Conservation (phyloP, 2,888 invertebrate genomes). For the Leucophenga montana region DNA sequence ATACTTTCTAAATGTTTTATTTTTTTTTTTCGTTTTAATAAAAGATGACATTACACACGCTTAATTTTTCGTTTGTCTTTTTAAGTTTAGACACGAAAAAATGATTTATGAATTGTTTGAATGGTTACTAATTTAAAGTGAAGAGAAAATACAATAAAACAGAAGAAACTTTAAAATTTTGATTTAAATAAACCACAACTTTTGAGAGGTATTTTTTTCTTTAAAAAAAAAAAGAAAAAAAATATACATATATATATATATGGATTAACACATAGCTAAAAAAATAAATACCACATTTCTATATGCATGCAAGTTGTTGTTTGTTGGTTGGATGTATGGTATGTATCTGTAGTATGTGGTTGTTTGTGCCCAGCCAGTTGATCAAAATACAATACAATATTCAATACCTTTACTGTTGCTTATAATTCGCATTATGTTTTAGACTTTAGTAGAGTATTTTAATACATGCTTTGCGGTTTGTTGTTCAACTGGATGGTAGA, state of each 20-base stretch:
- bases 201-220: constrained; percentile 34
- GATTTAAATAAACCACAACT: no score
- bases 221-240: background rate
- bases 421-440: no score
- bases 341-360: constrained; percentile 36
- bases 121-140: no score
- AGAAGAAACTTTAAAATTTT: no score
- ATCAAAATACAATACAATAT: no score
- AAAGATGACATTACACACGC: constrained; percentile 23
- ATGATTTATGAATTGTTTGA: background rate
- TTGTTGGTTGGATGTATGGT: constrained; percentile 34
- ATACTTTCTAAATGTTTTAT: constrained; percentile 52
- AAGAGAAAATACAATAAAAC: no score
- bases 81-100: constrained; percentile 45
- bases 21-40: constrained; percentile 38
- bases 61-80: constrained; percentile 31
- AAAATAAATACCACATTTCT: constrained; percentile 32
- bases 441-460: no score
- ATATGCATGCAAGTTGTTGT: constrained; percentile 17
- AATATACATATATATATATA: no score
- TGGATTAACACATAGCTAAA: constrained; percentile 16
- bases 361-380: no score
- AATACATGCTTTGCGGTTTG: constrained; percentile 20
- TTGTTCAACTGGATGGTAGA: constrained; percentile 36
- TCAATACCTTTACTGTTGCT: no score